Base-by-base conservation (phyloP, 2,113 vertebrate species). In the Pelvicachromis taeniatus region DNA sequence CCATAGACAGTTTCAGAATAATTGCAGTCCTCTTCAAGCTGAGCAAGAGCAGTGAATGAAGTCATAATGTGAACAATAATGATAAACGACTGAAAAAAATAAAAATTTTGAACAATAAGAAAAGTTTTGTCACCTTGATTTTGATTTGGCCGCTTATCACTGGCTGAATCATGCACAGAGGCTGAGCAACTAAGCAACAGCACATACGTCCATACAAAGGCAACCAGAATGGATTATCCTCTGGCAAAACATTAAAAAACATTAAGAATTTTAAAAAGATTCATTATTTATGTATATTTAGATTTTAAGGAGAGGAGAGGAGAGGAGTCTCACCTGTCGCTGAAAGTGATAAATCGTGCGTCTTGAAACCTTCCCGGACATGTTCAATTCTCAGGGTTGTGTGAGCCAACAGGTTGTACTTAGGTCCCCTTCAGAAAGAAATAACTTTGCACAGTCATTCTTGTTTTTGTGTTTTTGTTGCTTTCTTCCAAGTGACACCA, bases 191-290 rank as follows among this genome's bases (percentile, higher is more conserved):
- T 17, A 98, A 92, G 3, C 96, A 97, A 78, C 97, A 98, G 75
- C 97, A 98, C 86, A 97, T 90, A 4, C 93, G 97, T 16, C 97
- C 97, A 4, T 97, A 98, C 3, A 98, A 96, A 48, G 97, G 97
- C 91, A 98, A 91, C 97, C 97, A 98, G 90, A 94, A 97, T 0
- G 97, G 96, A 89, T 94, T 96, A 33, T 97, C 97, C 91, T 98
- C 97, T 96, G 80, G 38, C 7, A 7, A 48, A 40, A 14, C 26
- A 40, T 61, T 45, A 11, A 45, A 31, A 56, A 52, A 26, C 4
- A 45, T 14, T 23, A 11, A 17, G 8, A 38, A 19, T 2, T n/a
- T 7, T 52, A 38, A 61, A 59, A 53, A 56, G 17, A 38, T 16
- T 40, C 4, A 13, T n/a, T 23, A 38, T 52, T 33, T 19, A 61